These are phyloP conservation scores for Smutsia gigantea DNA, from an alignment of 2,797 vertebrate genomes.

Conservation along the genomic window DNA sequence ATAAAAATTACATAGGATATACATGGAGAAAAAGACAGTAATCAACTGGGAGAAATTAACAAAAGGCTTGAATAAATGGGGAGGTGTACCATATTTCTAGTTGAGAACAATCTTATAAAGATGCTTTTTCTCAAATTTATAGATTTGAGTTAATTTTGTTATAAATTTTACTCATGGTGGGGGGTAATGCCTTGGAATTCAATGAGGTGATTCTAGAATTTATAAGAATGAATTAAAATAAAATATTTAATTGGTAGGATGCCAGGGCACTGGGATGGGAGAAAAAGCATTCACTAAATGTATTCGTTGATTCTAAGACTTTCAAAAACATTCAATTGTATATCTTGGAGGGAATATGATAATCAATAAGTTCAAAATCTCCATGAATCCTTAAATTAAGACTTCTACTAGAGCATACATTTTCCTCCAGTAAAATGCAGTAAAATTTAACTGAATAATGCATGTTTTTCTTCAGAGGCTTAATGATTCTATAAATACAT, in stretches of 20 bases:
- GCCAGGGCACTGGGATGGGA: slow-evolving; percentile 30
- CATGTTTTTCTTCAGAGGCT: slow-evolving; percentile 72
- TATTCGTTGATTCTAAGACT: slow-evolving; percentile 70
- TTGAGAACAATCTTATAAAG: slow-evolving; percentile 44
- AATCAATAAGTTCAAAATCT: slow-evolving; percentile 73
- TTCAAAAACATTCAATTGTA: slow-evolving; percentile 68
- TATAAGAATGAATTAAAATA: slow-evolving; percentile 42
- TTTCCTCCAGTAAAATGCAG: slow-evolving; percentile 62
- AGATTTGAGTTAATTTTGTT: slow-evolving; percentile 63
- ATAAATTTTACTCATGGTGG: slow-evolving; percentile 57
- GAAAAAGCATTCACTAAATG: slow-evolving; percentile 57
- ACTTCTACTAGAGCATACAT: slow-evolving; percentile 39
- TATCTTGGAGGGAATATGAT: slow-evolving; percentile 64
- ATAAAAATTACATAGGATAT: slow-evolving; percentile 24
- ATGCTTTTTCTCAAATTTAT: slow-evolving; percentile 25
- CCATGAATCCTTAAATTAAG: slow-evolving; percentile 76
- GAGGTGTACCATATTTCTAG: neutral
- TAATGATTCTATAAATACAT: slow-evolving; percentile 79
- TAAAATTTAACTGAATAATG: slow-evolving; percentile 80
- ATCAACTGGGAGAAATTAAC: slow-evolving; percentile 52
- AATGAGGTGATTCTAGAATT: slow-evolving; percentile 57
- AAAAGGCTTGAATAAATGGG: slow-evolving; percentile 10
- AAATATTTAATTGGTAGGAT: slow-evolving; percentile 39
- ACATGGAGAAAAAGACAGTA: slow-evolving; percentile 2
- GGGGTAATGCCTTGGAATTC: slow-evolving; percentile 28